Conservation (phyloP, 2,888 invertebrate species). For the Rambutsinella grinnellia region DNA sequence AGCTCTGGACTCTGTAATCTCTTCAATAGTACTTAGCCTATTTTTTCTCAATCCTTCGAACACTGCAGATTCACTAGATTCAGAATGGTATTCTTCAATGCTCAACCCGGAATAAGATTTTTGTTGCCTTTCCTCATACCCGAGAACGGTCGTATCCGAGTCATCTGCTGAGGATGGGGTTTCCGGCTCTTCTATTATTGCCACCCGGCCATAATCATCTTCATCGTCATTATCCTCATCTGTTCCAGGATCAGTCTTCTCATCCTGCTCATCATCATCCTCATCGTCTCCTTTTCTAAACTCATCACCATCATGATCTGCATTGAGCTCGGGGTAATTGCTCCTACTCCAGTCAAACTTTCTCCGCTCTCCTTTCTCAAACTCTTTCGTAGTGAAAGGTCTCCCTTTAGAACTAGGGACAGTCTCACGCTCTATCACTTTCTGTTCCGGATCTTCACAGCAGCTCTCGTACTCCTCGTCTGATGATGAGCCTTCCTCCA, state of each 20-base stretch:
- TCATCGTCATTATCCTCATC: conserved; percentile 66
- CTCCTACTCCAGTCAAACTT: conserved; percentile 38
- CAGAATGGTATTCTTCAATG: conserved; percentile 64
- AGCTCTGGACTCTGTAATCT: conserved; percentile 60
- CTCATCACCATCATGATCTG: conserved; percentile 20
- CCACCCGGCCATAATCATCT: conserved; percentile 62
- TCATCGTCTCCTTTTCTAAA: conserved; percentile 12
- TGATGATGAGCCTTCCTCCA: conserved; percentile 42
- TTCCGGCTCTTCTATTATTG: conserved; percentile 65
- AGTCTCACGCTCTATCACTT: conserved; percentile 63
- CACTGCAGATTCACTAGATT: conserved; percentile 44
- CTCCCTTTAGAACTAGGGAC: conserved; percentile 38
- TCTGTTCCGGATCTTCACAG: conserved; percentile 66
- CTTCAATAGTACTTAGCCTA: conserved; percentile 64
- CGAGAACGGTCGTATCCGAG: conserved; percentile 58
- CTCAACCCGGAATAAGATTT: conserved; percentile 46
- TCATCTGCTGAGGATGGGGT: conserved; percentile 60
- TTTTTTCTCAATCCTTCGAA: conserved; percentile 52
- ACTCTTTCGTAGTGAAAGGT: conserved; percentile 32
- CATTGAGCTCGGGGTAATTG: conserved; percentile 55
- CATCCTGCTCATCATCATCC: conserved; percentile 67
- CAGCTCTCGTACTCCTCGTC: conserved; percentile 67
- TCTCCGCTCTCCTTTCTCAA: conserved; percentile 22
- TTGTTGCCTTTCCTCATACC: conserved; percentile 34
- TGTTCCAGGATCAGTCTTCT: conserved; percentile 60